Evolutionary conservation across 2,797 vertebrate species (phyloP), one percentile per base, ranked within the genome.

Genomic region (Etheostoma perlongum): DNA sequence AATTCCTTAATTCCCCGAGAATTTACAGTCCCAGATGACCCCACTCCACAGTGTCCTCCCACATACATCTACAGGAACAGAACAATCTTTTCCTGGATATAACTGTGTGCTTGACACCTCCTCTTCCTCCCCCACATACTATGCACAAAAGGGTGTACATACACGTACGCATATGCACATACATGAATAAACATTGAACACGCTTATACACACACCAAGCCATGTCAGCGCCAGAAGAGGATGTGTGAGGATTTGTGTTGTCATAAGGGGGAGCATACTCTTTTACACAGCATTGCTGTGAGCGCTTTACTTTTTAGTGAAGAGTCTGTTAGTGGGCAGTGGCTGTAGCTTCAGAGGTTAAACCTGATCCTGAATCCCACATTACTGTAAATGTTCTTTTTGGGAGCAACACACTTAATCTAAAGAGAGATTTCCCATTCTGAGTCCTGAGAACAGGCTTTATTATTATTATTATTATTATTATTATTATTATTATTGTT

Each of bases 1-100:
- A 88, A 90, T 89, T 93, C 90, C 87, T 90, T 92, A 92, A 94
- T 92, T 93, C 88, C 90, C 87, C 48, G 76, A 91, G 88, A 91
- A 91, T 92, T 86, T 84, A 76, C 76, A 21, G 85, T 90, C 78
- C 84, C 74, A 85, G 63, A 72, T 90, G 90, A 91, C 89, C 90
- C 88, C 87, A 79, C 86, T 90, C 89, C 81, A 85, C 84, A 66
- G 63, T 79, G 81, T 87, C 90, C 88, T 89, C 88, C 90, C 85
- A 91, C 91, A 86, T 87, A 87, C 69, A 91, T 80, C 76, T 83
- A 88, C 79, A 78, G 83, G 89, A 90, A 91, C 82, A 86, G 82
- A 88, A 90, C 85, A 74, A 79, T 85, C 83, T 86, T 91, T 90
- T 89, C 84, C 82, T 90, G 84, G 85, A 92, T 85, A 85, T 82